Conservation (phyloP, 2,888 invertebrate genomes). For the Drosophila pullipes region DNA sequence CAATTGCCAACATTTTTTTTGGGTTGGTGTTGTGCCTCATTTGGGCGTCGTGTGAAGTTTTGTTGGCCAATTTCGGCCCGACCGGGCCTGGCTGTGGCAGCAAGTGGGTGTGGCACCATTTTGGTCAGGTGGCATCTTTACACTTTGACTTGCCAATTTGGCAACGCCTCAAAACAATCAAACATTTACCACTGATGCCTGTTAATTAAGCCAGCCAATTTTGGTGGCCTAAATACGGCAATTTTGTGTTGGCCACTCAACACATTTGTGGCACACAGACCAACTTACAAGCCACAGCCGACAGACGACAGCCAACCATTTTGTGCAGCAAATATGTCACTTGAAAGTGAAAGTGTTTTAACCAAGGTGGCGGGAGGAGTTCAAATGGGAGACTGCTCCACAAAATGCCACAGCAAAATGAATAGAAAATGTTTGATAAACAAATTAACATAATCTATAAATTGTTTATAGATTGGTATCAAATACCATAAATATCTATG, state of each 20-base stretch:
- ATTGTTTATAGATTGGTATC: conserved; percentile 33
- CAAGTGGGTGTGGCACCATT: conserved; percentile 53
- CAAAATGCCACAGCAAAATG: conserved; percentile 29
- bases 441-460: conserved; percentile 53
- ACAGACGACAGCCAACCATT: neutral
- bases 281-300: neutral
- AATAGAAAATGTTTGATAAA: conserved; percentile 26
- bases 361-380: neutral
- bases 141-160: conserved; percentile 75
- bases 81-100: conserved; percentile 14
- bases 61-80: conserved; percentile 56
- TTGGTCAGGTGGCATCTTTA: conserved; percentile 66
- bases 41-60: conserved; percentile 54
- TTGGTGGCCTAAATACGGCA: conserved; percentile 37
- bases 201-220: conserved; percentile 62
- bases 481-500: conserved; percentile 7
- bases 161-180: conserved; percentile 43
- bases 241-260: conserved; percentile 1
- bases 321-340: neutral
- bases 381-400: conserved; percentile 32
- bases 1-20: conserved; percentile 47
- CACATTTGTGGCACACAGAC: conserved; percentile 12
- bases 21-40: conserved; percentile 15
- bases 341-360: conserved; percentile 45
- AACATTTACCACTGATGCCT: conserved; percentile 32